Evolutionary conservation across 2,888 invertebrate species (phyloP), one percentile per base, ranked within the genome.

Genomic region (Eumacrocentrus americanus): DNA sequence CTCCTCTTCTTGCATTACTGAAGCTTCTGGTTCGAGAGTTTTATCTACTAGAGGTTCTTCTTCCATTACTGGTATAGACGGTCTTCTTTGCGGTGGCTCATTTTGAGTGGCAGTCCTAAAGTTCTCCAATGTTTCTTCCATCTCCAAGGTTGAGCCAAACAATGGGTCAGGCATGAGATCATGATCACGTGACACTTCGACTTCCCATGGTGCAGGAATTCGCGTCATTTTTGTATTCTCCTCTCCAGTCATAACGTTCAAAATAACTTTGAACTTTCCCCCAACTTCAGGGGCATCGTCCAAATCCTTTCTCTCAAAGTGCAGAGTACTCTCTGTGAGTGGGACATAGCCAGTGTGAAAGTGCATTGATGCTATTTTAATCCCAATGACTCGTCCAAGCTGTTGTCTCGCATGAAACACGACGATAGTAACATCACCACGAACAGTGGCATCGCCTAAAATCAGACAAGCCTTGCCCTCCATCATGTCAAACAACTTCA

Each of bases 301-400:
- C 66, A 95, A 84, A 77, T 94, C 94, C 22, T 81, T 87, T 86
- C 86, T 88, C 55, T 86, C 87, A 71, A 91, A 93, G 62, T 86
- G 88, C 55, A 95, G 81, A n/a, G 87, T 85, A 46, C 89, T 91
- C 72, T 91, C 91, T 64, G 88, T 88, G 67, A 88, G 86, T 0
- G 87, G 83, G 61, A 95, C 86, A 79, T 91, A 95, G 50, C 96
- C 96, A 5, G 95, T 92, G 79, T 97, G 92, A 72, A 97, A 89
- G 81, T 94, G 92, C 40, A 95, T 81, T 70, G 94, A 91, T 53
- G 94, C 89, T 72, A 97, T 91, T 78, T 92, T 92, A 68, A 95
- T 90, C 62, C 92, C 87, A 47, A 91, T 91, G 4, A 90, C 88
- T 51, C 91, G 88, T 14, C 91, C 91, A 46, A 92, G 83, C 62